These are phyloP conservation scores for Myotis yumanensis DNA, from an alignment of 2,113 vertebrate genomes.

Conservation along the genomic window DNA sequence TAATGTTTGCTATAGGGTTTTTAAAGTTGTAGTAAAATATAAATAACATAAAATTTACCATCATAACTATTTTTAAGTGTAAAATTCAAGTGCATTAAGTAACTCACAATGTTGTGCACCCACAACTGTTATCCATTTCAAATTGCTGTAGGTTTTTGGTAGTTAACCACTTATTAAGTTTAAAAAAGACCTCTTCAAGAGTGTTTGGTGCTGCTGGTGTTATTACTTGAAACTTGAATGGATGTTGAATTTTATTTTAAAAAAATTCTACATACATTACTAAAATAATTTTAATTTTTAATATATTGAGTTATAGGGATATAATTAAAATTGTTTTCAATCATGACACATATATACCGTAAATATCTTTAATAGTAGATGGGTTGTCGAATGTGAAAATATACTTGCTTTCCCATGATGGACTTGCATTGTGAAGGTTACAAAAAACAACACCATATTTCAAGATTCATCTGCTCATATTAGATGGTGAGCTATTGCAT, in stretches of 20 bases:
- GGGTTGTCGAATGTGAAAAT: not conserved
- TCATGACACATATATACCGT: not conserved
- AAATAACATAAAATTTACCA: not conserved
- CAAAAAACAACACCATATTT: not conserved
- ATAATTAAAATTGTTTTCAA: not conserved
- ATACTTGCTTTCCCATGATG: not conserved
- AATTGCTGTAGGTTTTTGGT: not conserved
- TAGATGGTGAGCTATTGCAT: not conserved
- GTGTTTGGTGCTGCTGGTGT: not conserved
- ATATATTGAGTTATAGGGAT: not conserved
- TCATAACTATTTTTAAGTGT: conserved; percentile 23
- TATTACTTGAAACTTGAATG: not conserved
- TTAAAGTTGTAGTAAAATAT: not conserved
- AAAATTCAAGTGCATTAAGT: not conserved
- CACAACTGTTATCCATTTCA: not conserved
- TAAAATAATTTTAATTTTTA: conserved; percentile 11
- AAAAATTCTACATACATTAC: not conserved
- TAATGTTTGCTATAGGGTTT: not conserved
- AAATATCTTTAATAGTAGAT: not conserved
- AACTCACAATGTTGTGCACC: not conserved
- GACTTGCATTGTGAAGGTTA: not conserved
- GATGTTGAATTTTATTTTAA: not conserved
- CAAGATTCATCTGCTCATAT: not conserved
- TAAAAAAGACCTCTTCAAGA: conserved; percentile 4
- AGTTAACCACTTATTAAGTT: not conserved